Percentiles rank a stretch among this genome's conserved stretches.
These are phyloP conservation scores for Pharmacophagus antenor DNA, from an alignment of 2,888 invertebrate genomes.

Conservation along the genomic window DNA sequence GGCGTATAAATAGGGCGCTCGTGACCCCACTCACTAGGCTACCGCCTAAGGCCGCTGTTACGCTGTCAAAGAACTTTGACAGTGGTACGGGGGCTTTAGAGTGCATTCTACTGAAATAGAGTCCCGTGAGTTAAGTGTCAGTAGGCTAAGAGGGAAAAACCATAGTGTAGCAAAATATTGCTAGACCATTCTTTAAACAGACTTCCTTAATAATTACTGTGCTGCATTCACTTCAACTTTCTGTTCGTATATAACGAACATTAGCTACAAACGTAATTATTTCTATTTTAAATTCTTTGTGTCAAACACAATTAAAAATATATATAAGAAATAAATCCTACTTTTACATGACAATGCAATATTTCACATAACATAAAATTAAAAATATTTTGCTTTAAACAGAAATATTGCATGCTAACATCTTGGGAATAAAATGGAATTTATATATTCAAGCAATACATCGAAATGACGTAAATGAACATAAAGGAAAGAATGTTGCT, in stretches of 20 bases:
- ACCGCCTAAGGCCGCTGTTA: slow-evolving; percentile 25
- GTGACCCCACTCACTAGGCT: slow-evolving; percentile 36
- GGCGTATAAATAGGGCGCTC: slow-evolving; percentile 30
- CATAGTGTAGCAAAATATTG: slow-evolving; percentile 1
- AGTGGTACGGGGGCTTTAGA: slow-evolving; percentile 23
- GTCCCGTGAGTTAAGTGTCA: slow-evolving; percentile 21
- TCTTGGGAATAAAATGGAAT: neutral
- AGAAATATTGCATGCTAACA: neutral
- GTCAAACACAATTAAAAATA: no score
- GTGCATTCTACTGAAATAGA: slow-evolving; percentile 17
- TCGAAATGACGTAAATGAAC: neutral
- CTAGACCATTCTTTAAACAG: slow-evolving; percentile 6
- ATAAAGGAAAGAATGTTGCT: slow-evolving; percentile 4
- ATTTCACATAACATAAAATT: no score
- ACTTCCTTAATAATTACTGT: neutral
- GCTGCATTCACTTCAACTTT: slow-evolving; percentile 29
- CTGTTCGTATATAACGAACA: neutral
- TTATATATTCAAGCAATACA: neutral
- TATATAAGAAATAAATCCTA: neutral
- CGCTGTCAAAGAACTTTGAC: slow-evolving; percentile 32
- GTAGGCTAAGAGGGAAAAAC: slow-evolving; percentile 20
- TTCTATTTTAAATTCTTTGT: no score
- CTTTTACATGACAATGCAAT: no score
- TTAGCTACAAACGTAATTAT: no score
- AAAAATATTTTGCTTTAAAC: no score